Base-by-base conservation (phyloP, 2,113 vertebrate species). In the Propithecus coquereli region DNA sequence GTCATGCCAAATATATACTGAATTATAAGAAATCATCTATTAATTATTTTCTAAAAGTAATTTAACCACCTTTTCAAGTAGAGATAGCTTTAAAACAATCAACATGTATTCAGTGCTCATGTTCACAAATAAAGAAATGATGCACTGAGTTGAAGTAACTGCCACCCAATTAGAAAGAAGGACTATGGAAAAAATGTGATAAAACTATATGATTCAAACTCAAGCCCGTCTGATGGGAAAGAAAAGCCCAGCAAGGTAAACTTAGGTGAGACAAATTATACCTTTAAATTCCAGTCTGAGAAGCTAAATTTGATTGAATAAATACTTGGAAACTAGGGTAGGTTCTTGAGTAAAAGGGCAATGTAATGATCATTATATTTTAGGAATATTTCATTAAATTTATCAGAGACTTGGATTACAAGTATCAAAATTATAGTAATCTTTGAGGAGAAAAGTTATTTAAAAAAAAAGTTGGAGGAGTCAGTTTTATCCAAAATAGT, bases 281-380 rank as follows among this genome's bases (percentile, higher is more conserved):
- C 54, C 12, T 89, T 94, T 74, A 79, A 86, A 45, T 50, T 74
- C 27, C 3, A 94, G n/a, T 13, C 25, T 63, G 47, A 87, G 40
- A 88, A 88, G 32, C 22, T 90, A 34, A 85, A 30, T 11, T 92
- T 74, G 40, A 9, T 40, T 63, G 34, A 20, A 66, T 79, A 82
- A 91, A 52, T 37, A 87, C 11, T 87, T 6, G 6, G 40, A 76
- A 95, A 76, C 40, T 16, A 71, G 13, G 30, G 4, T 30, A 65
- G 5, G 10, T 85, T 80, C 61, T 90, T 94, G 10, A 95, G 13
- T 59, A 84, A 91, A 94, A 81, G 30, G 8, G 16, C 47, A 90
- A 89, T 6, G 20, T 37, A 74, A 37, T 71, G 17, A 92, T 8
- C 32, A 88, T 87, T 85, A 23, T 61, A 87, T 80, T 96, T 98